Evolutionary conservation across 2,113 vertebrate genomes (phyloP).

Genomic region (Aplodontia rufa): DNA sequence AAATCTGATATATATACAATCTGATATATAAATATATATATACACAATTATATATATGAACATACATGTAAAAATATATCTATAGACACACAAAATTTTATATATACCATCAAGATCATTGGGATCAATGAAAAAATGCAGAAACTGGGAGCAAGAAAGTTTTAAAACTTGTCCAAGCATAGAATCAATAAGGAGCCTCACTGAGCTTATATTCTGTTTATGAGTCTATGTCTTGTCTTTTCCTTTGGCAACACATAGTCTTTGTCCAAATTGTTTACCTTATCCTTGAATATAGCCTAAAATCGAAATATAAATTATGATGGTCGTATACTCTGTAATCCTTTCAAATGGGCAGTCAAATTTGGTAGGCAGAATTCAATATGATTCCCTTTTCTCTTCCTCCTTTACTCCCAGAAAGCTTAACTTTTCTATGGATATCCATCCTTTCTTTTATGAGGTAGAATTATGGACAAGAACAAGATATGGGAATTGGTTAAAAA

Average conservation of each 20-base stretch:
- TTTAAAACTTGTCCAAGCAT: background rate
- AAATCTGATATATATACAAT: no score
- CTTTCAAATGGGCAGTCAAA: background rate
- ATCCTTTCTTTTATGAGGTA: background rate
- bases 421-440: background rate
- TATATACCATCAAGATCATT: background rate
- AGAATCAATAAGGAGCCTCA: background rate
- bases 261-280: background rate
- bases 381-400: background rate
- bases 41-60: no score
- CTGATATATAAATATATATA: no score
- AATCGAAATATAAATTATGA: background rate
- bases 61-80: no score
- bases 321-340: background rate
- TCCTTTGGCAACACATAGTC: background rate
- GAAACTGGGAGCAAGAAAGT: background rate
- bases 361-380: background rate
- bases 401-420: background rate
- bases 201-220: background rate
- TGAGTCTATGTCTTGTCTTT: background rate
- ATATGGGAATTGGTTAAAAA: background rate
- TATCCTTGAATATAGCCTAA: background rate
- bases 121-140: background rate
- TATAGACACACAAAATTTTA: background rate
- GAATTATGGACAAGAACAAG: background rate